Evolutionary conservation across 1,140 invertebrate genomes (phyloP).

Genomic region (Myzus persicae): DNA sequence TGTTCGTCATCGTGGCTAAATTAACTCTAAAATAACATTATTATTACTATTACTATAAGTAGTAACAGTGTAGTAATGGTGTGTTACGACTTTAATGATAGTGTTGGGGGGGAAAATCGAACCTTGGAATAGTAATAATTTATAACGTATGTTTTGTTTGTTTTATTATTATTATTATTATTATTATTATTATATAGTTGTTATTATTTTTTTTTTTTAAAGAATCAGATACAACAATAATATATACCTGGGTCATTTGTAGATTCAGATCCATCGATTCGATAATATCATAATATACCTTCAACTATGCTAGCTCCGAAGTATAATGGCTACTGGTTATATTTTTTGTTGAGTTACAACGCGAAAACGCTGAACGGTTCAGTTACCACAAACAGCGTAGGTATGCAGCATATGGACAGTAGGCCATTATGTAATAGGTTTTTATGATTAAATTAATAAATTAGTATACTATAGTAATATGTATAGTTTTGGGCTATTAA

Average conservation of each 20-base stretch:
- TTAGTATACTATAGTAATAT: not conserved
- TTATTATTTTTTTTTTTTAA: slow-evolving; percentile 6
- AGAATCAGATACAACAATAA: slow-evolving; percentile 22
- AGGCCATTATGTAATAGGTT: not conserved
- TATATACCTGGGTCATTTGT: not conserved
- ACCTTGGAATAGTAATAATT: slow-evolving; percentile 35
- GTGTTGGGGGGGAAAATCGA: not conserved
- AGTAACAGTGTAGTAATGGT: not conserved
- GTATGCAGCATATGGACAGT: not conserved
- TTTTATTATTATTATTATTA: not conserved
- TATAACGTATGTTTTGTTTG: not conserved
- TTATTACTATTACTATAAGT: not conserved
- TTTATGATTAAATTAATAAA: slow-evolving; percentile 5
- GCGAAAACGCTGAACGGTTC: not conserved
- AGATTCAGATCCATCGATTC: not conserved
- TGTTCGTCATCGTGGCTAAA: slow-evolving; percentile 4
- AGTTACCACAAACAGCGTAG: not conserved
- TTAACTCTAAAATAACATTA: slow-evolving; percentile 32
- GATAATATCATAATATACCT: not conserved
- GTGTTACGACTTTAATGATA: too few species aligned
- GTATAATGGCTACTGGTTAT: not conserved
- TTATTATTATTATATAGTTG: not conserved
- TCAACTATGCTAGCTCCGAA: not conserved
- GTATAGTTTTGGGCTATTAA: not conserved
- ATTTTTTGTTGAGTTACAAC: not conserved